phyloP scores from a whole-genome alignment of 1,140 invertebrate genomes.

The Macrotrachela quadricornifera region DNA sequence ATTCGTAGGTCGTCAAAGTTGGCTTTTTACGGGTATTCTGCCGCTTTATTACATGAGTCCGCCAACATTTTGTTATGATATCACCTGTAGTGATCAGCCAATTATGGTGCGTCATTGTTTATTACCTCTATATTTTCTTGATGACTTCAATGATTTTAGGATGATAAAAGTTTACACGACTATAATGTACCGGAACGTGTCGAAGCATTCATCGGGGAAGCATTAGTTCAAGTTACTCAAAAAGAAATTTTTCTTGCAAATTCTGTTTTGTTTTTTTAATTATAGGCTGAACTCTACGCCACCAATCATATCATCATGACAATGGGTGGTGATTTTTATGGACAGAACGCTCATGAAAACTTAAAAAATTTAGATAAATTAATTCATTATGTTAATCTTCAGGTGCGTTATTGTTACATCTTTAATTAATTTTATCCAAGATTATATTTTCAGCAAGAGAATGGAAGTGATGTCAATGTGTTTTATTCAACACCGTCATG shows the following conservation, averaged over 20 bases:
- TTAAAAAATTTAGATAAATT: conserved; percentile 69
- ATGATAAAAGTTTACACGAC: conserved; percentile 33
- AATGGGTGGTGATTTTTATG: conserved; percentile 81
- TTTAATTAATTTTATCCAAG: not conserved
- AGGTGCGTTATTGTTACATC: conserved; percentile 28
- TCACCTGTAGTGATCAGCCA: conserved; percentile 55
- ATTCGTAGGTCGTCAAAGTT: not conserved
- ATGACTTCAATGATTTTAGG: not conserved
- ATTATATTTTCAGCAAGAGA: conserved; percentile 28
- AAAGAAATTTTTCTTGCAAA: too few relatives aligned
- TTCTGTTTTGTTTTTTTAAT: not conserved
- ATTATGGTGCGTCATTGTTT: conserved; percentile 27
- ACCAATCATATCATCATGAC: conserved; percentile 59
- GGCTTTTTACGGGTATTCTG: conserved; percentile 36
- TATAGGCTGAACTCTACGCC: conserved; percentile 13
- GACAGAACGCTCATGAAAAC: conserved; percentile 58
- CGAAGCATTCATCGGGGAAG: conserved; percentile 22
- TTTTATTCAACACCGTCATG: conserved; percentile 85
- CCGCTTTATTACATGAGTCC: conserved; percentile 60
- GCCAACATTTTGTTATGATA: conserved; percentile 67
- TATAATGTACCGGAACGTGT: conserved; percentile 35
- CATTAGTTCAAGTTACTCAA: too few relatives aligned
- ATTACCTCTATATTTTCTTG: not conserved
- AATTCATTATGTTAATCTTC: conserved; percentile 42
- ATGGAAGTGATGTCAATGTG: conserved; percentile 45